A percentile compares a stretch with the other conserved stretches of the same genome.
Conservation (phyloP, 1,140 invertebrate species). For the Eupristina koningsbergeri region DNA sequence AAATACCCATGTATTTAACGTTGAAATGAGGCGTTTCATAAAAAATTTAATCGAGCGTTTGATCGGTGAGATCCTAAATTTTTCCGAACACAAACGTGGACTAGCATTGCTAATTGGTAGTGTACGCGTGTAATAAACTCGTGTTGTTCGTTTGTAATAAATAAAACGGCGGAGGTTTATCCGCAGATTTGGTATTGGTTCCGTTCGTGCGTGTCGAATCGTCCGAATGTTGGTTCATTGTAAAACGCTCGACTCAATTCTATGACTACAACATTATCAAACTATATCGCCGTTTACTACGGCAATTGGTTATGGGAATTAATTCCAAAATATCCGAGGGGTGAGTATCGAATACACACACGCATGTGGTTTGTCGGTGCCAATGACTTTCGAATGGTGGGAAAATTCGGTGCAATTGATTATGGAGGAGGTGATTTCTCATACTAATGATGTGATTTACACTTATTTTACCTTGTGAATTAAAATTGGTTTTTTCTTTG, state of each 20-base stretch:
- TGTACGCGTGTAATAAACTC: slow-evolving; percentile 22
- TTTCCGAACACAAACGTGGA: neutral
- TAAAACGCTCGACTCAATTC: neutral
- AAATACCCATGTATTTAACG: neutral
- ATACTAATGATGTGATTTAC: slow-evolving; percentile 26
- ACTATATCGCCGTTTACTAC: slow-evolving; percentile 36
- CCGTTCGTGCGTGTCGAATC: slow-evolving; percentile 9
- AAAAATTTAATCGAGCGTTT: slow-evolving; percentile 23
- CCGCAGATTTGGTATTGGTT: neutral
- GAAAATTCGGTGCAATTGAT: slow-evolving; percentile 41
- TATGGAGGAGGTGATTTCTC: slow-evolving; percentile 34
- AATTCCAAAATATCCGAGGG: slow-evolving; percentile 51
- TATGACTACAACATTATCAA: slow-evolving; percentile 32
- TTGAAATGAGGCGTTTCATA: too few relatives aligned
- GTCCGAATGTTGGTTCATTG: slow-evolving; percentile 14
- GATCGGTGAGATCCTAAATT: neutral
- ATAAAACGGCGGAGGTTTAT: slow-evolving; percentile 9
- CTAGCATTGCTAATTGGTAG: neutral
- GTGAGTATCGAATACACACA: neutral
- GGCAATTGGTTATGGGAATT: slow-evolving; percentile 60
- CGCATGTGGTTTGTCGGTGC: neutral
- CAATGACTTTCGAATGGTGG: slow-evolving; percentile 34
- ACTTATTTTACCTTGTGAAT: slow-evolving; percentile 3
- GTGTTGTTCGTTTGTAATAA: slow-evolving; percentile 33
- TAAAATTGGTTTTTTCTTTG: neutral